Conservation (phyloP, 2,113 vertebrate genomes). For the Chionomys nivalis region DNA sequence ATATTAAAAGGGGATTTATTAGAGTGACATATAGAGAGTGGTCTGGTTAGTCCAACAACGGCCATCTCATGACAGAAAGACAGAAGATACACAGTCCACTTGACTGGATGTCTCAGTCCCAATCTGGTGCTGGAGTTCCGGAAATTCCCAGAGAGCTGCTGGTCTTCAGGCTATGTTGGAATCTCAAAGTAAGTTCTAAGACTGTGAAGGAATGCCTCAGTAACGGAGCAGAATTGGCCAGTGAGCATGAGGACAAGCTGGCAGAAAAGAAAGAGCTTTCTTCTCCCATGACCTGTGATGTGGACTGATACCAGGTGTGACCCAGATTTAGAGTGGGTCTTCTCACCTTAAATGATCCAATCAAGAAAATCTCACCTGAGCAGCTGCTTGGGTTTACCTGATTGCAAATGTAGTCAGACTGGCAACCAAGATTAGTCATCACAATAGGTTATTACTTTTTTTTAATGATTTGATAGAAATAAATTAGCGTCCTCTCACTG, state of each 20-base stretch:
- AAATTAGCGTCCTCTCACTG: slow-evolving; percentile 17
- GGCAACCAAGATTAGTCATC: background rate
- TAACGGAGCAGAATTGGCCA: background rate
- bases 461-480: slow-evolving; percentile 11
- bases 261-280: background rate
- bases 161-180: background rate
- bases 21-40: background rate
- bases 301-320: background rate
- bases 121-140: background rate
- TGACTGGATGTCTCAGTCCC: background rate
- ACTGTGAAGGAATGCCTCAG: background rate
- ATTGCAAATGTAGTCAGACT: background rate
- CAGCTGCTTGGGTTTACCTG: background rate
- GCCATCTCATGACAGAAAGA: too few relatives aligned
- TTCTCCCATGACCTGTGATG: background rate
- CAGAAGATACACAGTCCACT: too few relatives aligned
- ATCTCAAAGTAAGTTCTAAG: background rate
- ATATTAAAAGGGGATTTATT: background rate
- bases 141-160: background rate
- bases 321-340: background rate
- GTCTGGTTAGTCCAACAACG: background rate
- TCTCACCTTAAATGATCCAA: background rate
- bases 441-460: background rate
- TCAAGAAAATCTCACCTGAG: background rate
- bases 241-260: background rate